These are phyloP conservation scores for Bufo gargarizans DNA, from an alignment of 2,113 vertebrate genomes.

Conservation along the genomic window DNA sequence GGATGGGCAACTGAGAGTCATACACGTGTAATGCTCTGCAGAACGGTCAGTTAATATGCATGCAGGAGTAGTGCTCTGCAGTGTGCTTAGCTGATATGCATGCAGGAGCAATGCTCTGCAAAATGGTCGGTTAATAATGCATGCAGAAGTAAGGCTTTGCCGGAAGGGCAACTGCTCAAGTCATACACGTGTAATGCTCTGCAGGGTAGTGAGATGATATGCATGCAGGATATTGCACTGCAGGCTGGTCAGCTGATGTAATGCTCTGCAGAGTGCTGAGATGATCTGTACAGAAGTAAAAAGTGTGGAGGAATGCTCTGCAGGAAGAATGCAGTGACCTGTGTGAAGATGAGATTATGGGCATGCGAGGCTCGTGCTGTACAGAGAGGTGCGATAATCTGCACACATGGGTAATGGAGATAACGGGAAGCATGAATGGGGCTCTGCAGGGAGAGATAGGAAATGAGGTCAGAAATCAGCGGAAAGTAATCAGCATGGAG, in stretches of 20 bases:
- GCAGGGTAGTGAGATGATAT: too few relatives aligned
- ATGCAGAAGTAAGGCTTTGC: background rate
- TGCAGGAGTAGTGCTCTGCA: background rate
- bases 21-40: background rate
- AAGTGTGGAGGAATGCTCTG: conserved; percentile 2
- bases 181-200: too few relatives aligned
- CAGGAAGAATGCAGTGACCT: too few relatives aligned
- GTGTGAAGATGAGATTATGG: background rate
- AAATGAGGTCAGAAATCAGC: conserved; percentile 9
- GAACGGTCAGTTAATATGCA: background rate
- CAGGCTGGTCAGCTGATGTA: background rate
- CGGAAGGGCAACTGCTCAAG: background rate
- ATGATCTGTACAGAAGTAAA: background rate
- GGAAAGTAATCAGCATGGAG: background rate
- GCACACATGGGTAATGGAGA: background rate
- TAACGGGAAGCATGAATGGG: background rate
- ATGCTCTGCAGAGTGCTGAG: background rate
- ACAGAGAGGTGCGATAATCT: background rate
- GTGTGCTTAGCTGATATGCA: background rate
- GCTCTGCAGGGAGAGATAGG: background rate
- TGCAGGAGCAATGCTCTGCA: background rate
- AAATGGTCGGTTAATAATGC: background rate
- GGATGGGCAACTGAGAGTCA: background rate
- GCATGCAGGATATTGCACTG: too few relatives aligned
- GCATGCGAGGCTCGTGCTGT: background rate